These are phyloP conservation scores for Pseudococcus jackbeardsleyi DNA, from an alignment of 2,888 invertebrate species.

Conservation along the genomic window DNA sequence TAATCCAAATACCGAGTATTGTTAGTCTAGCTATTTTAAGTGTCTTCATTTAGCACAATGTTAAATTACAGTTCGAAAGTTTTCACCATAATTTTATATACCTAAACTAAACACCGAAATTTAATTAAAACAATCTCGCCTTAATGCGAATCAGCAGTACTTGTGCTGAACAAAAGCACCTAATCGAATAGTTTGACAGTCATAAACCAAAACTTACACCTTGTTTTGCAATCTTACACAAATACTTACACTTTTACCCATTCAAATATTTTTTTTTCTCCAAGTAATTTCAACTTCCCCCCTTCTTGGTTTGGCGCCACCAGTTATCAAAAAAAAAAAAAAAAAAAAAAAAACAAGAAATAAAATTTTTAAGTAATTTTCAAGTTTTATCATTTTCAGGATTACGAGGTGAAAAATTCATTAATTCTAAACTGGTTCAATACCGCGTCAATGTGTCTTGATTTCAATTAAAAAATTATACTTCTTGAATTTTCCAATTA, in stretches of 20 bases:
- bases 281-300: background rate
- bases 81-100: constrained; percentile 17
- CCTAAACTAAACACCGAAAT: constrained; percentile 31
- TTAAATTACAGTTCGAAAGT: constrained; percentile 47
- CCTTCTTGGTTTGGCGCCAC: background rate
- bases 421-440: constrained; percentile 16
- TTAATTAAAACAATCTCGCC: constrained; percentile 36
- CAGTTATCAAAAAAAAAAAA: background rate
- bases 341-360: background rate
- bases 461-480: background rate
- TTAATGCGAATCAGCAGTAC: constrained; percentile 35
- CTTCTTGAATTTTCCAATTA: no score
- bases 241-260: no score
- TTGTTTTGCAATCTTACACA: background rate
- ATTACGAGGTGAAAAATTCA: background rate
- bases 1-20: constrained; percentile 14
- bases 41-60: constrained; percentile 41
- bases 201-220: background rate
- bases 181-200: background rate
- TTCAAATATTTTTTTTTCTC: no score
- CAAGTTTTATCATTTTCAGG: background rate
- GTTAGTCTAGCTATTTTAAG: constrained; percentile 35
- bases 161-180: constrained; percentile 8
- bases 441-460: background rate
- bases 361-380: background rate